Percentiles rank a stretch among this genome's conserved stretches.
Conservation (phyloP, 2,888 invertebrate genomes). For the Heliconius erato region DNA sequence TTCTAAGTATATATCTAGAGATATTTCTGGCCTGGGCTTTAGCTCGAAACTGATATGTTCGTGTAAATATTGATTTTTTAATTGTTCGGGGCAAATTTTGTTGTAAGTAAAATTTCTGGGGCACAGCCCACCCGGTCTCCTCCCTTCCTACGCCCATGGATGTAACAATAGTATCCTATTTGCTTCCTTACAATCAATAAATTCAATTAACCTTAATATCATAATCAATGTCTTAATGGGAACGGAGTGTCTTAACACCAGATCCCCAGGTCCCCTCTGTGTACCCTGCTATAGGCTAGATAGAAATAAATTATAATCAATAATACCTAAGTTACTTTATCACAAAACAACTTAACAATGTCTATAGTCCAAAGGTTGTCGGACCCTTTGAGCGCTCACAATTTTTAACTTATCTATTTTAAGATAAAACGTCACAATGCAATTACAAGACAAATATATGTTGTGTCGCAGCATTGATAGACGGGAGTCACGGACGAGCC, state of each 20-base stretch:
- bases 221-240: background rate
- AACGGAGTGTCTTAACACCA: too few relatives aligned
- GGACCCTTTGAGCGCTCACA: constrained; percentile 57
- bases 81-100: too few relatives aligned
- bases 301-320: background rate
- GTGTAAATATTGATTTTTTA: too few relatives aligned
- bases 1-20: too few relatives aligned
- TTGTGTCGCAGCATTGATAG: constrained; percentile 72
- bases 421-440: constrained; percentile 72
- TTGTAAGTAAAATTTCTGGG: too few relatives aligned
- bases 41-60: too few relatives aligned
- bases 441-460: constrained; percentile 74
- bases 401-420: constrained; percentile 52
- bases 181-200: background rate
- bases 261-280: too few relatives aligned
- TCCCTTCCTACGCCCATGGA: too few relatives aligned
- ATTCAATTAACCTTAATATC: background rate
- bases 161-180: background rate
- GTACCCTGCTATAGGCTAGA: too few relatives aligned
- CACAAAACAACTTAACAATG: constrained; percentile 45
- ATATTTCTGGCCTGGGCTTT: too few relatives aligned
- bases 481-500: constrained; percentile 85
- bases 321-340: constrained; percentile 27
- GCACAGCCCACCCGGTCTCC: too few relatives aligned
- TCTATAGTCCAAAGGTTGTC: constrained; percentile 61